Conservation (phyloP, 2,113 vertebrate species). For the Sebastes schlegelii region DNA sequence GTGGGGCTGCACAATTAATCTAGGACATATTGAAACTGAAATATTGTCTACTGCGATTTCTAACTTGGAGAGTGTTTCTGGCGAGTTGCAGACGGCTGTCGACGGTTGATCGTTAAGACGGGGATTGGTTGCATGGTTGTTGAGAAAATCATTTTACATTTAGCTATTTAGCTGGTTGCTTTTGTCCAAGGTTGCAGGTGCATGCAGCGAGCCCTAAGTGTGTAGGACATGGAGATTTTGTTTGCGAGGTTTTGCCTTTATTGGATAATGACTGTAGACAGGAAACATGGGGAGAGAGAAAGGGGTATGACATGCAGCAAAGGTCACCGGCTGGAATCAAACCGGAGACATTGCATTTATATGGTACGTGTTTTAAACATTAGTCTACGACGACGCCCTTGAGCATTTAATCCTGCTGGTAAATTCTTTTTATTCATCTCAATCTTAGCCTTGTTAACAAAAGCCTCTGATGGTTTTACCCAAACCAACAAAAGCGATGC, state of each 20-base stretch:
- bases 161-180: not conserved
- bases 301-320: not conserved
- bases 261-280: not conserved
- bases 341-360: not conserved
- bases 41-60: not conserved
- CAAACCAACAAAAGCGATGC: no score
- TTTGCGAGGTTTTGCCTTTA: not conserved
- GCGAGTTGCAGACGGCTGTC: not conserved
- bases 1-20: not conserved
- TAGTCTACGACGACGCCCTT: not conserved
- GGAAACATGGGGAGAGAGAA: not conserved
- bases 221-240: not conserved
- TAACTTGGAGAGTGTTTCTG: not conserved
- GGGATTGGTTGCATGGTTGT: not conserved
- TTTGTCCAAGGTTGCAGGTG: not conserved
- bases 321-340: constrained; percentile 10
- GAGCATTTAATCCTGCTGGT: not conserved
- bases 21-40: not conserved
- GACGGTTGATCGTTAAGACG: not conserved
- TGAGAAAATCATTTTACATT: constrained; percentile 9
- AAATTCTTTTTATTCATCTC: not conserved
- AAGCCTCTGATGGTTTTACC: no score
- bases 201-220: not conserved
- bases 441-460: not conserved
- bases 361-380: not conserved